Base-by-base conservation (phyloP, 2,888 invertebrate genomes). In the Calameuta filiformis region DNA sequence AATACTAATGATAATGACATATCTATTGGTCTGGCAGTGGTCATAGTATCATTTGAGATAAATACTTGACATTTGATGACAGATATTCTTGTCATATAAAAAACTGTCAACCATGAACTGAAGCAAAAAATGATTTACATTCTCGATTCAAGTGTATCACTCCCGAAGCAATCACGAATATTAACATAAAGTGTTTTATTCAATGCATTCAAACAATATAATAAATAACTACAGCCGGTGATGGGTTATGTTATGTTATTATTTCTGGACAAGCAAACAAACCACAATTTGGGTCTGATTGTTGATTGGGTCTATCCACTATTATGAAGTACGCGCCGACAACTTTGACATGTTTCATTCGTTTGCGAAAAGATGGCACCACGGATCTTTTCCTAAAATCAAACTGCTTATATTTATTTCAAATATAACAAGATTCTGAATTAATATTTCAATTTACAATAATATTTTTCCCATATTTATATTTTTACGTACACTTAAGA, bases 11-110 rank as follows among this genome's bases (percentile, higher is more conserved):
- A 73, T 30, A 83, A 73, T 34, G 83, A 79, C 73, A 91, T 91
- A 84, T 87, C 90, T 69, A 85, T 80, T 69, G 83, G 77, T 76
- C 83, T 83, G 33, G 79, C 83, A 30, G 83, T 79, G 35, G 83
- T 87, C 84, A 86, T 85, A 75, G 15, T 71, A 56, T 56, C 56
- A 56, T 56, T 56, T 56, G 23, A 56, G 2, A 56, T 9, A 37
- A 75, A 77, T 68, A 56, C 15, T 37, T 1, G 56, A 56, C 56
- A 56, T 56, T 56, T 56, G 56, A 56, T 56, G 23, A 56, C 56
- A 56, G 56, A 56, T 23, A 56, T 23, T 56, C 40, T 40, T 40
- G 9, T 23, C 2, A 56, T 15, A 56, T 56, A 56, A 56, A 56
- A 56, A 56, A 23, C 2, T 56, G 56, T 23, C 56, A 23, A 56